phyloP scores from a whole-genome alignment of 2,113 vertebrate species.

The Chloebia gouldiae region DNA sequence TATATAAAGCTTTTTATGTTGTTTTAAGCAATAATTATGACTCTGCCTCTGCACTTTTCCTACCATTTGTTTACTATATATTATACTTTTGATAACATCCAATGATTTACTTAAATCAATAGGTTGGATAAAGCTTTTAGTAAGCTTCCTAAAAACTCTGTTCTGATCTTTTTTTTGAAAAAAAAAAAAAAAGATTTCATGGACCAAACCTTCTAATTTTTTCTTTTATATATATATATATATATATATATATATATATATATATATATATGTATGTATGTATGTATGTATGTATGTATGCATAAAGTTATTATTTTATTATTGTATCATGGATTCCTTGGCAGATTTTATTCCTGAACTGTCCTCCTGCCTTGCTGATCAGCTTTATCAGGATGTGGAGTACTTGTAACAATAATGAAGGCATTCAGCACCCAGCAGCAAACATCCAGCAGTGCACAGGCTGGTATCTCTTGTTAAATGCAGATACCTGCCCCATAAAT shows the following conservation, averaged over 20 bases:
- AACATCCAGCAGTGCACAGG: background rate
- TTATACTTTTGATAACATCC: background rate
- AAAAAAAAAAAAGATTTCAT: background rate
- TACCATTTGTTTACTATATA: background rate
- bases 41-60: background rate
- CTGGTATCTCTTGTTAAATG: background rate
- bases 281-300: too few relatives aligned
- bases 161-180: background rate
- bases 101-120: background rate
- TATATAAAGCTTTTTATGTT: background rate
- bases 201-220: fast-evolving
- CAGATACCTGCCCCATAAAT: background rate
- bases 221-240: background rate
- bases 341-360: background rate
- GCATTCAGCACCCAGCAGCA: background rate
- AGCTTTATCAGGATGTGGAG: background rate
- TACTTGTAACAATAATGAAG: background rate
- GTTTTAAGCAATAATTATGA: background rate
- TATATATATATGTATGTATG: too few relatives aligned
- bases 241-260: background rate
- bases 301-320: background rate
- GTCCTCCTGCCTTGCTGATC: background rate
- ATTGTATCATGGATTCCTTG: background rate
- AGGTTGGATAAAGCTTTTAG: background rate
- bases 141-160: background rate